These are phyloP conservation scores for Aldabrachelys gigantea DNA, from an alignment of 2,113 vertebrate genomes.

Conservation along the genomic window DNA sequence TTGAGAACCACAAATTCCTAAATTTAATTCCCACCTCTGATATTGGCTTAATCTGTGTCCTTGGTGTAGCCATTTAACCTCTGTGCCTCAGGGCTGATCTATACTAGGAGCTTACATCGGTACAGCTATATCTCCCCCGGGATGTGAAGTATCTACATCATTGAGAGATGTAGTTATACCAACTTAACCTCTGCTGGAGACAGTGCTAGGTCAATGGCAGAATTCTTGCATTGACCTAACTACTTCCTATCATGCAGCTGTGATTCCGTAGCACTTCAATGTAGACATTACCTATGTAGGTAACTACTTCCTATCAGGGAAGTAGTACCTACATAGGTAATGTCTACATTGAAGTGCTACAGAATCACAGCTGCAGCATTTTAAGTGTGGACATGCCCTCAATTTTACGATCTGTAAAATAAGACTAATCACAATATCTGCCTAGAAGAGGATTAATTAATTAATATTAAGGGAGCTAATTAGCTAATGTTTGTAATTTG, in stretches of 20 bases:
- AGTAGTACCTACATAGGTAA: too few species aligned
- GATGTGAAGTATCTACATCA: background rate
- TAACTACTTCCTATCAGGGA: too few species aligned
- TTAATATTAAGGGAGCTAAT: too few species aligned
- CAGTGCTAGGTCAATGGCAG: background rate
- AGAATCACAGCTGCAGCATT: too few species aligned
- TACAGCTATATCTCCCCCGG: background rate
- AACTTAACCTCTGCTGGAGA: background rate
- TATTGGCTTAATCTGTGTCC: rapidly evolving
- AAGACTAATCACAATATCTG: background rate
- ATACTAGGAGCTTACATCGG: background rate
- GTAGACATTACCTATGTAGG: too few species aligned
- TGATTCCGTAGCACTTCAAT: too few species aligned
- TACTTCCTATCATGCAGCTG: too few species aligned
- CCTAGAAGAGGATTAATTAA: background rate
- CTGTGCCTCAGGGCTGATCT: background rate
- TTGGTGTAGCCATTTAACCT: background rate
- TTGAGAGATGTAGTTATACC: background rate
- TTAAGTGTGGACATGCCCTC: too few species aligned
- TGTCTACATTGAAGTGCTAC: too few species aligned
- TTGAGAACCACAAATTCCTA: background rate
- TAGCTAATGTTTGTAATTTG: background rate
- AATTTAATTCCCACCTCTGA: rapidly evolving
- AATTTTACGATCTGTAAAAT: background rate
- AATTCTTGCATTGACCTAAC: background rate